Base-by-base conservation (phyloP, 1,140 invertebrate species). In the Pseudomyrmex flavicornis region DNA sequence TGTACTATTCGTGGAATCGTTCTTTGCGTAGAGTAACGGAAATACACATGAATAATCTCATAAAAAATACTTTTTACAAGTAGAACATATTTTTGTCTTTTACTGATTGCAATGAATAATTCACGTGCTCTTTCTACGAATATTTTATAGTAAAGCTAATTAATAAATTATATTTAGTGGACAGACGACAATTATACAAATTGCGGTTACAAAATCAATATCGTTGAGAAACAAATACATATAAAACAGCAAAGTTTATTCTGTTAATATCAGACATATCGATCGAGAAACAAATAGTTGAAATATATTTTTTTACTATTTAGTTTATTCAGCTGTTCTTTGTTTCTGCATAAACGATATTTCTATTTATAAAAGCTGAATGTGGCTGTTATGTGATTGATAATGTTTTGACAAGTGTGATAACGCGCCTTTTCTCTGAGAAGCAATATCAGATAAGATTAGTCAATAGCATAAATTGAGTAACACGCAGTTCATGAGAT, bases 381-480 rank as follows among this genome's bases (percentile, higher is more conserved):
- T 35, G 35, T 35, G 35, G 12, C 50, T 52, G 35, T 35, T 50
- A 58, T 35, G 8, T 9, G 9, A 13, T 10, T 59, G 15, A 1
- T 44, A 54, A 66, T 80, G 20, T 80, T 80, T 13, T 59, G 52
- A 70, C 65, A 80, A 70, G 17, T 80, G 17, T 3, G 61, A 79
- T 79, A 79, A 61, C 22, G 8, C 46, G 15, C 12, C 54, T 77
- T 26, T 17, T 17, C 12, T 35, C 17, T 35, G 35, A 26, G 26
- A 26, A 26, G 26, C 56, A 79, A 69, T 77, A 69, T 80, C 35
- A 35, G 35, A 80, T 80, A 80, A 80, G 76, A 80, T 80, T 80
- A 50, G 20, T 61, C 61, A 80, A 80, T 44, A 59, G 10, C 12
- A 7, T 65, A 10, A 58, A 69, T 69, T 65, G 44, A 26, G 17